Percentiles rank a stretch among this genome's conserved stretches.
Evolutionary conservation across 1,140 invertebrate species (phyloP).

Genomic region (Saxidomus purpurata): DNA sequence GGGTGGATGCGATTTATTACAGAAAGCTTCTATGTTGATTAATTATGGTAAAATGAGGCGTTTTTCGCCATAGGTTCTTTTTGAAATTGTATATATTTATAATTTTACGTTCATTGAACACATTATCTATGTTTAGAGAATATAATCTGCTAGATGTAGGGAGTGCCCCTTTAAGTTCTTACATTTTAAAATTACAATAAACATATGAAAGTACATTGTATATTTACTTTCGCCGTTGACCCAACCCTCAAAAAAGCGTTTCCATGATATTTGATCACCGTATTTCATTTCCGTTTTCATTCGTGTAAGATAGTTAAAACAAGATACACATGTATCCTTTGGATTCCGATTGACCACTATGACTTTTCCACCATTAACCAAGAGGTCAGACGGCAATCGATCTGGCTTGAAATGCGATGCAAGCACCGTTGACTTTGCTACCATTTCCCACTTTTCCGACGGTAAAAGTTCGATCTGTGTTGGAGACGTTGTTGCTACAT

Average conservation of each 20-base stretch:
- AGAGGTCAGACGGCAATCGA: neutral
- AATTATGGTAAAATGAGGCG: too few relatives aligned
- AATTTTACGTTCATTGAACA: too few relatives aligned
- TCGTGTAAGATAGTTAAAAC: neutral
- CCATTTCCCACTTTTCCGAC: neutral
- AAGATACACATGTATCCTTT: neutral
- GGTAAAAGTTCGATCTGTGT: neutral
- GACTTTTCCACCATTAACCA: slow-evolving; percentile 1
- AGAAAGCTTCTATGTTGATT: too few relatives aligned
- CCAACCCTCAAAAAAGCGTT: too few relatives aligned
- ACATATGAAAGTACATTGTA: too few relatives aligned
- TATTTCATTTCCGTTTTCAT: neutral
- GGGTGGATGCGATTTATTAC: too few relatives aligned
- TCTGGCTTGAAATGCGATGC: neutral
- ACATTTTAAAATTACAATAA: too few relatives aligned
- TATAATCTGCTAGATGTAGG: too few relatives aligned
- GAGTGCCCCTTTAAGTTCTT: too few relatives aligned
- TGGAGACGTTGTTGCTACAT: neutral
- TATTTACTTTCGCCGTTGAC: neutral
- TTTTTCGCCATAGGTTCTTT: too few relatives aligned
- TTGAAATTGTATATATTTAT: too few relatives aligned
- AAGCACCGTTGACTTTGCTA: neutral
- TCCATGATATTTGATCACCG: neutral
- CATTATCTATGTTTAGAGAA: too few relatives aligned
- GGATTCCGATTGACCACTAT: slow-evolving; percentile 2